phyloP scores from a whole-genome alignment of 2,888 invertebrate species.

The Crossocerus cetratus region DNA sequence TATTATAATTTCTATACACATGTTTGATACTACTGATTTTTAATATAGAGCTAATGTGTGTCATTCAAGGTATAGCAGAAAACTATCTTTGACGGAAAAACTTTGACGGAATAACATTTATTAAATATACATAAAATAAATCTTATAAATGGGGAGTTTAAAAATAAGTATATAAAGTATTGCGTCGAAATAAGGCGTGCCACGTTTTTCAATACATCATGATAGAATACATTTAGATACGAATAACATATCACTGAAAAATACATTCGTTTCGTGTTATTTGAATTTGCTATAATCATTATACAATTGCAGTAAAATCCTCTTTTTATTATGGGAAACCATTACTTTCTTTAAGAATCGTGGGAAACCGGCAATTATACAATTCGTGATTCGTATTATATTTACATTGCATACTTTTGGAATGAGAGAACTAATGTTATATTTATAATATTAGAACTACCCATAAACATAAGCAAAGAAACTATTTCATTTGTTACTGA shows the following conservation, averaged over 20 bases:
- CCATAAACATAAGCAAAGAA: neutral
- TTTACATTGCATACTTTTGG: conserved; percentile 36
- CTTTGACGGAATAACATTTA: conserved; percentile 18
- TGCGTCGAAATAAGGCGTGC: neutral
- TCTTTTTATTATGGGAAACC: too few species aligned
- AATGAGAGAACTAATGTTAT: conserved; percentile 38
- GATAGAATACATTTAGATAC: conserved; percentile 11
- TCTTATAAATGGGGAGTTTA: conserved; percentile 19
- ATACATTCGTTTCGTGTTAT: conserved; percentile 18
- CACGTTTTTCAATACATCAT: neutral
- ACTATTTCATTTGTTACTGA: too few species aligned
- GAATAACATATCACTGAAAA: conserved; percentile 21
- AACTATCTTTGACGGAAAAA: too few species aligned
- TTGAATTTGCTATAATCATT: conserved; percentile 18
- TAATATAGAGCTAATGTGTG: too few species aligned
- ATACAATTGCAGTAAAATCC: conserved; percentile 23
- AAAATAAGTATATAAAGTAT: conserved; percentile 24
- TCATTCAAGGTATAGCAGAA: too few species aligned
- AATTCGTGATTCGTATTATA: conserved; percentile 17
- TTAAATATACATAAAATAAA: conserved; percentile 27
- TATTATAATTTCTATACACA: too few species aligned
- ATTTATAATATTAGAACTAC: neutral
- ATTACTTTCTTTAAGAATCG: neutral
- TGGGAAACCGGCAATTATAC: conserved; percentile 11
- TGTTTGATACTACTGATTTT: too few species aligned